Evolutionary conservation across 2,888 invertebrate species (phyloP).

Genomic region (Dicyrtoma fusca): DNA sequence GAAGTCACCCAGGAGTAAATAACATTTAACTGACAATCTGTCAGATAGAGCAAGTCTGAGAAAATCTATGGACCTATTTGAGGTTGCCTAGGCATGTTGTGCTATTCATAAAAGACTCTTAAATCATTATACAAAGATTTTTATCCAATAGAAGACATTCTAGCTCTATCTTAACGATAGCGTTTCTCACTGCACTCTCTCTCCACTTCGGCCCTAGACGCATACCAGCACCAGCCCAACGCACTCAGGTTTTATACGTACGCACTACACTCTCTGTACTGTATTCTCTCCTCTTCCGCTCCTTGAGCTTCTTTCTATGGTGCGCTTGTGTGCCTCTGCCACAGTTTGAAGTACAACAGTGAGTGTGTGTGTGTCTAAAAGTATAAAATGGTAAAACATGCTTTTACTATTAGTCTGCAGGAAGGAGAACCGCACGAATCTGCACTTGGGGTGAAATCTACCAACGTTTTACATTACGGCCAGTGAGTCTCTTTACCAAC

Average conservation of each 20-base stretch:
- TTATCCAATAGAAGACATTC: conserved; percentile 26
- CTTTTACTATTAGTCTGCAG: conserved; percentile 38
- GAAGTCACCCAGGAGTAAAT: conserved; percentile 33
- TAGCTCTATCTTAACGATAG: conserved; percentile 6
- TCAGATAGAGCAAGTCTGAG: conserved; percentile 35
- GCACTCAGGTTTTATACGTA: background rate
- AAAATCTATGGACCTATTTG: conserved; percentile 30
- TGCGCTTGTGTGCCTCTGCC: background rate
- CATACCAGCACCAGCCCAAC: too few species aligned
- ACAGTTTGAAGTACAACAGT: background rate
- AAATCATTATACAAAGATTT: conserved; percentile 33
- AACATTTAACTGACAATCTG: conserved; percentile 37
- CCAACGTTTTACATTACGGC: conserved; percentile 26
- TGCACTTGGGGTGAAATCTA: conserved; percentile 30
- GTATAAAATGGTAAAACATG: conserved; percentile 33
- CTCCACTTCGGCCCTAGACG: background rate
- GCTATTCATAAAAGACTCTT: conserved; percentile 33
- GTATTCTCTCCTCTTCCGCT: conserved; percentile 11
- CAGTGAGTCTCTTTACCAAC: conserved; percentile 1
- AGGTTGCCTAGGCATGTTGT: conserved; percentile 10
- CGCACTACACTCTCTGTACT: too few species aligned
- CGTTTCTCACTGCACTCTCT: conserved; percentile 4
- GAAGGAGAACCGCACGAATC: conserved; percentile 34
- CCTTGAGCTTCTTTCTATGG: background rate
- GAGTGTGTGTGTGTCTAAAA: conserved; percentile 12